Base-by-base conservation (phyloP, 2,888 invertebrate species). In the Unio pictorum region DNA sequence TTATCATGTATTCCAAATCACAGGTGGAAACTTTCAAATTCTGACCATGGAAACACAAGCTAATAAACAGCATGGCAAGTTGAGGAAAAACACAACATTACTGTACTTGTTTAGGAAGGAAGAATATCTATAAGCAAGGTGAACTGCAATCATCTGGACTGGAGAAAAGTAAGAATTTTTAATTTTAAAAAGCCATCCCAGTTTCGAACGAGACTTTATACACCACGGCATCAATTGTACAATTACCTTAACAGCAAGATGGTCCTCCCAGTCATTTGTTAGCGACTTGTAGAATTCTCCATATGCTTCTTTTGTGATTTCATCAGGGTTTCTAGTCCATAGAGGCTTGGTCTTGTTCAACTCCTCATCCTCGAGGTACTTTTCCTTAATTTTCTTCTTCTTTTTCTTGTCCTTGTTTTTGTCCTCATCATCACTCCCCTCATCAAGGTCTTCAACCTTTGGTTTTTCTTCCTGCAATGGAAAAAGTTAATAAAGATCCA, bases 261-360 rank as follows among this genome's bases (percentile, higher is more conserved):
- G 98, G 87, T 98, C 97, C 90, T 98, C 98, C 98, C 98, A 98
- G 90, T 98, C 98, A 83, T 98, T 98, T 81, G 97, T 97, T 69
- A 98, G 92, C 0, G 96, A 96, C 91, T 98, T 98, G 93, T 98
- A 98, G 92, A 98, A 98, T 92, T 98, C 98, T 78, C 97, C 98
- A 86, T 98, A 98, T 91, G 98, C 98, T 86, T 97, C 97, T 89
- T 96, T 95, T 57, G 95, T 95, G 89, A 98, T 98, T 87, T 98
- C 98, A 90, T 98, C 98, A 70, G 97, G 95, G 83, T 98, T 98
- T 78, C 98, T 93, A 0, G 98, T 98, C 98, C 98, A 98, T 90
- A 98, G 95, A 2, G 98, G 98, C 91, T 98, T 98, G 28, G 97
- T 97, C 90, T 99, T 99, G 93, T 99, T 99, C 61, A 99, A 91